Evolutionary conservation across 2,888 invertebrate species (phyloP).

Genomic region (Drosophila suboccidentalis): DNA sequence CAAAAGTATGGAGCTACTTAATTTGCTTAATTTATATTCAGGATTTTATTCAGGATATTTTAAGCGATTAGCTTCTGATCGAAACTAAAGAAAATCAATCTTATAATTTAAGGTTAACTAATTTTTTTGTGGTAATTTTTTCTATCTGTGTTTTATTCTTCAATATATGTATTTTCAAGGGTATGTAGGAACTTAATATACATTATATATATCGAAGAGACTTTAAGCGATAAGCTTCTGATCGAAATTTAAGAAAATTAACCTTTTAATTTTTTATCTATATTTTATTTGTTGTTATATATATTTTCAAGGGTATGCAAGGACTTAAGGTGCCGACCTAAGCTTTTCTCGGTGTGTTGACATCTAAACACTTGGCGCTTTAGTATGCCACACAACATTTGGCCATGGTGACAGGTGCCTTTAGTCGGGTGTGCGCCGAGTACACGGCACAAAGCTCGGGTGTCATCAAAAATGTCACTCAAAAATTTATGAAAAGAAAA

Average conservation of each 20-base stretch:
- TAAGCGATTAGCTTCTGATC: too few species aligned
- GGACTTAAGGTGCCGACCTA: constrained; percentile 9
- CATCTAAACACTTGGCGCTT: constrained; percentile 80
- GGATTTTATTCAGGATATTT: too few species aligned
- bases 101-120: too few species aligned
- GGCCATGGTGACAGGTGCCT: constrained; percentile 81
- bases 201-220: too few species aligned
- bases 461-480: constrained; percentile 84
- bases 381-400: constrained; percentile 79
- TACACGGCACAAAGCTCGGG: constrained; percentile 69
- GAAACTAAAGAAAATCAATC: too few species aligned
- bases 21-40: too few species aligned
- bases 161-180: constrained; percentile 3
- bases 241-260: too few species aligned
- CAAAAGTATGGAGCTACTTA: too few species aligned
- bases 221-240: too few species aligned
- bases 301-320: constrained; percentile 30
- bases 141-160: background rate
- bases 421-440: constrained; percentile 62
- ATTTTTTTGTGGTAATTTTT: too few species aligned
- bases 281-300: background rate
- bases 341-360: constrained; percentile 56
- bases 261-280: too few species aligned
- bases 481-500: constrained; percentile 81
- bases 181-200: too few species aligned